phyloP scores from a whole-genome alignment of 1,140 invertebrate species.

The Anastatus disparis region DNA sequence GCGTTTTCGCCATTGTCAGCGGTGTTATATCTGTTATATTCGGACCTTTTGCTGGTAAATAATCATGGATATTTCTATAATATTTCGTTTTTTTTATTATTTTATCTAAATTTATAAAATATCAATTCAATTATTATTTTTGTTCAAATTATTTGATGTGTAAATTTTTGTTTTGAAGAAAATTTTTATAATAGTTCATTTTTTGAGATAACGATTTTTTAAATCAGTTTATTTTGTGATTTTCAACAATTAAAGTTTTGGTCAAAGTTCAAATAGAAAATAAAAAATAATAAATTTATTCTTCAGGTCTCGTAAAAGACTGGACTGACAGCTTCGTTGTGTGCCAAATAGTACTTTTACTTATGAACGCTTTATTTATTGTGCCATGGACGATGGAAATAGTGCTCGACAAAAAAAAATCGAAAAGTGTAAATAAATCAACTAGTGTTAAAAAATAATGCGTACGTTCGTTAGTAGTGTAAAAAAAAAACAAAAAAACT shows the following conservation, averaged over 20 bases:
- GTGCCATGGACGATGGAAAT: constrained; percentile 61
- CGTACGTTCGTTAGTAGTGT: neutral
- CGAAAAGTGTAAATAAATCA: constrained; percentile 12
- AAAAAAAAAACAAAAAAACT: neutral
- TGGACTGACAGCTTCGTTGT: constrained; percentile 59
- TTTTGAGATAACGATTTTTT: no score
- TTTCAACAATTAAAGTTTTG: no score
- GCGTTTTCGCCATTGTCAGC: constrained; percentile 59
- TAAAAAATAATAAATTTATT: no score
- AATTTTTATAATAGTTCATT: no score
- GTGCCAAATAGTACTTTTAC: constrained; percentile 56
- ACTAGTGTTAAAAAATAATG: neutral
- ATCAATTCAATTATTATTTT: no score
- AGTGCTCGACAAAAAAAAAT: constrained; percentile 40
- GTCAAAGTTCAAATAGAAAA: no score
- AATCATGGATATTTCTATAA: no score
- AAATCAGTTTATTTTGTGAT: no score
- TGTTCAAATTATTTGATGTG: no score
- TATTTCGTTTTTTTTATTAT: no score
- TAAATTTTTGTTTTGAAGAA: no score
- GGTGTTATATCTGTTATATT: constrained; percentile 58
- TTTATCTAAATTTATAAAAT: no score
- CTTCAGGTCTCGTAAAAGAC: constrained; percentile 63
- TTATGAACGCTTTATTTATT: constrained; percentile 55
- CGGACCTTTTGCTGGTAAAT: constrained; percentile 63